Conservation (phyloP, 2,888 invertebrate species). For the Caenorhabditis sp. region DNA sequence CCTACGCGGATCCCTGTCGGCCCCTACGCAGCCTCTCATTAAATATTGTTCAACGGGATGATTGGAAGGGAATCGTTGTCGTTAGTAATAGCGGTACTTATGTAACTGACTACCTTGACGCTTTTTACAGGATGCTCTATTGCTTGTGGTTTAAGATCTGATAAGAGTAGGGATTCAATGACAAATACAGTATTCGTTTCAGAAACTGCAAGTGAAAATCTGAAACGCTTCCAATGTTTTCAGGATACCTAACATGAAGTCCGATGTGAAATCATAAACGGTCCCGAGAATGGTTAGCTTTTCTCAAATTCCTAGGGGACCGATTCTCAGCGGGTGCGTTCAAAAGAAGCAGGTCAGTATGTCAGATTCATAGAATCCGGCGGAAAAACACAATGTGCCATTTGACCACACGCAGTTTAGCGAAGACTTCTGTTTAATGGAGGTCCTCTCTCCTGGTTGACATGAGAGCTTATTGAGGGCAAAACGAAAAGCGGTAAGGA, state of each 20-base stretch:
- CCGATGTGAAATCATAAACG: too few relatives aligned
- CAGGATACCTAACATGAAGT: too few relatives aligned
- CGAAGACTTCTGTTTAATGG: conserved; percentile 37
- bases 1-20: conserved; percentile 35
- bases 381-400: conserved; percentile 18
- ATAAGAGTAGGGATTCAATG: too few relatives aligned
- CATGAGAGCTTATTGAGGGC: conserved; percentile 51
- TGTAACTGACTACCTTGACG: background rate
- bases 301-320: background rate
- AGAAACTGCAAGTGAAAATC: too few relatives aligned
- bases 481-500: conserved; percentile 49
- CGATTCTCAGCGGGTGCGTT: conserved; percentile 27
- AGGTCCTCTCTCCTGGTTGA: conserved; percentile 27
- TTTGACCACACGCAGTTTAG: conserved; percentile 4
- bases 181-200: too few relatives aligned
- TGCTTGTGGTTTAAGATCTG: too few relatives aligned
- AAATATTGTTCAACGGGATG: conserved; percentile 45
- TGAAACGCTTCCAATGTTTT: too few relatives aligned
- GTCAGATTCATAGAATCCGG: conserved; percentile 21
- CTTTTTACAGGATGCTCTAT: too few relatives aligned
- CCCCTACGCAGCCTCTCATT: conserved; percentile 46
- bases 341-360: conserved; percentile 37
- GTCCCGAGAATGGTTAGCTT: too few relatives aligned
- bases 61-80: conserved; percentile 12
- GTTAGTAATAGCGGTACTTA: conserved; percentile 11